Evolutionary conservation across 2,888 invertebrate genomes (phyloP), one percentile per base, ranked within the genome.

Genomic region (Seira ritae): DNA sequence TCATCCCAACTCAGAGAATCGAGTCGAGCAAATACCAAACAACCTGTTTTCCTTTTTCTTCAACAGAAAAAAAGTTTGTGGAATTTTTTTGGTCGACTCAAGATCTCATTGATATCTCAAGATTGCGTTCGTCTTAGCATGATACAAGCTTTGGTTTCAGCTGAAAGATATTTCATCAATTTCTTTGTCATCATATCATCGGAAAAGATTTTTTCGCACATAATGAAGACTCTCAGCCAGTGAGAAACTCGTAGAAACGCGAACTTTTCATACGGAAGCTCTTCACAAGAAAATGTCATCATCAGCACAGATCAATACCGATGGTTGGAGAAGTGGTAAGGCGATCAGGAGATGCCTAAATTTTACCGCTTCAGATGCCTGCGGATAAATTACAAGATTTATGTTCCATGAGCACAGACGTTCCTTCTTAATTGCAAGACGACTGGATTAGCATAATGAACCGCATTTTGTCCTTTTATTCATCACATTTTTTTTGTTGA

Each of bases 11-110:
- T 62, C n/a, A 77, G 73, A 17, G 68, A n/a, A n/a, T n/a, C n/a
- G n/a, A n/a, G n/a, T n/a, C n/a, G 73, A 60, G 70, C 12, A 37
- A 66, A 24, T 23, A 31, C 67, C 66, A 46, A 81, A 70, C 75
- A 81, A 81, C 80, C 80, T 81, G 80, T 75, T 81, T 75, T 23
- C 69, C 31, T 75, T 66, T 79, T 74, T 62, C 55, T 55, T 79
- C 31, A n/a, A 69, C 66, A 37, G 69, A 74, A 62, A 62, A 62
- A 62, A 62, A 62, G 22, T 62, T 19, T 19, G 8, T 2, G 62
- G 62, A 62, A 20, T 62, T 8, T 20, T 62, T 62, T n/a, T 55
- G 3, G 6, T 55, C 31, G 31, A 31, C 31, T 31, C 31, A 31
- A 31, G 3, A 31, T 31, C n/a, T n/a, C n/a, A n/a, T n/a, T n/a